Evolutionary conservation across 92 coral and sea anemone genomes (phyloP).

Genomic region (Bergia puertoricense): DNA sequence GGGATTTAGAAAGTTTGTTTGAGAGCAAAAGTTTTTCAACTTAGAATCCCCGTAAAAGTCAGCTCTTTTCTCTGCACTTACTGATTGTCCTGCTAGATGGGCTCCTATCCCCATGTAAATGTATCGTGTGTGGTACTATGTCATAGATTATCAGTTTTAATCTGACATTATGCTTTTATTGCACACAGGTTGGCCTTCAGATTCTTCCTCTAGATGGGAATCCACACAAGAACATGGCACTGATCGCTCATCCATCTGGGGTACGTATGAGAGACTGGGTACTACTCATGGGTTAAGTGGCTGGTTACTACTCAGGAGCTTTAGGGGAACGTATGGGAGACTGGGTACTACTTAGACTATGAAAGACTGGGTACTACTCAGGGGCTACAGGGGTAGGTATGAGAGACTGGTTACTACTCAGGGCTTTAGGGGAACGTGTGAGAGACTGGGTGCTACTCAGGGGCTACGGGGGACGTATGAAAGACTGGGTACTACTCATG

Average conservation of each 20-base stretch:
- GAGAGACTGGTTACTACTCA: no score
- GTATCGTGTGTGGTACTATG: no score
- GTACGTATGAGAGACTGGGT: constrained; percentile 50
- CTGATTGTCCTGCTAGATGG: no score
- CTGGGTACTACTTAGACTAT: no score
- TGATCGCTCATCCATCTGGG: constrained; percentile 96
- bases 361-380: no score
- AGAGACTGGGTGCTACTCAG: constrained; percentile 19
- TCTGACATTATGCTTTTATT: not conserved
- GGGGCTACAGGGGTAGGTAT: not conserved
- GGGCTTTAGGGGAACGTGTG: no score
- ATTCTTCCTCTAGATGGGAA: constrained; percentile 96
- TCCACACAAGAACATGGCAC: constrained; percentile 98
- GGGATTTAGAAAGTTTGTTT: no score
- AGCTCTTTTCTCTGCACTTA: no score
- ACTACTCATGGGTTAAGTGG: not conserved
- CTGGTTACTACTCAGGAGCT: constrained; percentile 40
- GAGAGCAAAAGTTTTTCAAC: no score
- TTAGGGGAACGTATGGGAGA: no score
- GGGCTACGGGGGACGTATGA: constrained; percentile 54
- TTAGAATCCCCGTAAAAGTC: no score
- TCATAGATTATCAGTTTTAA: not conserved
- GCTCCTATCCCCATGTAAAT: no score
- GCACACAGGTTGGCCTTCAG: constrained; percentile 89
- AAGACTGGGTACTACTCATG: not conserved